Evolutionary conservation across 2,797 vertebrate genomes (phyloP), one percentile per base, ranked within the genome.

Genomic region (Melanotaenia trifasciata): DNA sequence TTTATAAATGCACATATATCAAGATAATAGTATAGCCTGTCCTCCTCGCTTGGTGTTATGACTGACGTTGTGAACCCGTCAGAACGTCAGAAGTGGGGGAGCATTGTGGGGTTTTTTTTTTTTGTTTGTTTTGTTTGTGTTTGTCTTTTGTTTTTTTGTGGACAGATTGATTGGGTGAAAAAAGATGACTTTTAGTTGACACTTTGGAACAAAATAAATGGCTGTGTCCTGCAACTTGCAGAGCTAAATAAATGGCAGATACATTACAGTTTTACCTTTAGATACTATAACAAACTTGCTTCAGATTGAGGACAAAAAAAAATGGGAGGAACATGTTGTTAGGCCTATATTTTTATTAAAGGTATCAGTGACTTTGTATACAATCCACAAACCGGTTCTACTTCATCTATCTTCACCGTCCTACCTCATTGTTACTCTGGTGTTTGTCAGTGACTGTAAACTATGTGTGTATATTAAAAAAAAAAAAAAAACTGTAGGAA

Each of bases 391-490:
- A 92, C 90, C 87, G 79, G 91, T 92, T 94, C 92, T 93, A 93
- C 93, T 94, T 94, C 93, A 93, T 94, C 92, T 92, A 88, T 93
- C 89, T 89, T 95, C 94, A 93, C 93, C 93, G 85, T 94, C 94
- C 95, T 96, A 96, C 95, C 95, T 96, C 95, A 96, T 96, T 93
- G 93, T 94, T 94, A 91, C 90, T 93, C 92, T 93, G 90, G 91
- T 95, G 92, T 94, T 89, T 89, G 92, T 94, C 85, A 92, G 93
- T 93, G 91, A 91, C 89, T 92, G 90, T 93, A 93, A 91, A 92
- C 85, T 88, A 84, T 89, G 67, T 91, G 86, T 91, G 88, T 91
- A 86, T 90, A 87, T 92, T 91, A 81, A 61, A 35, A 35, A 65
- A 87, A 35, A 79, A 69, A 87, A 69, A 87, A 86, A 79, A 85